Conservation (phyloP, 2,797 vertebrate species). For the Thripadectes ignobilis region DNA sequence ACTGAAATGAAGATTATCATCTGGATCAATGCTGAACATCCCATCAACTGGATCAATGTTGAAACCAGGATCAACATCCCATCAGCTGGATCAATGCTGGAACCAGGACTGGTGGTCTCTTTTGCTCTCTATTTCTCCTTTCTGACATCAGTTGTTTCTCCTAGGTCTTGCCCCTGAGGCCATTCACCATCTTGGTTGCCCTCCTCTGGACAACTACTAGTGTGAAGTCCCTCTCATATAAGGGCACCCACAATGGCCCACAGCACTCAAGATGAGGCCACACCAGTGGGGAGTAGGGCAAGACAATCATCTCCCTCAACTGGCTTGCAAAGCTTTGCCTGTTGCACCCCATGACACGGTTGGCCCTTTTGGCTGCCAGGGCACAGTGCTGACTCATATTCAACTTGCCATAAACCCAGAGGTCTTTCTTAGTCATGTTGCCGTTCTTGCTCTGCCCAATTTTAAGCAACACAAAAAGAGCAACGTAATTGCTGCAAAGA, state of each 20-base stretch:
- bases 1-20: not conserved
- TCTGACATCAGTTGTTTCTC: not conserved
- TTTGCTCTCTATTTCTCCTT: not conserved
- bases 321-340: rapidly evolving
- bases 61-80: not conserved
- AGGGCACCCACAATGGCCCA: not conserved
- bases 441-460: not conserved
- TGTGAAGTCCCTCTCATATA: not conserved
- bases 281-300: rapidly evolving
- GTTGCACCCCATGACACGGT: rapidly evolving
- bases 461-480: conserved; percentile 3
- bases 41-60: not conserved
- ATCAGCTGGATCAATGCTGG: not conserved
- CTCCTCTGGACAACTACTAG: not conserved
- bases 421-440: not conserved
- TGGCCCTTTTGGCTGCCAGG: not conserved
- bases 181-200: not conserved
- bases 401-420: not conserved
- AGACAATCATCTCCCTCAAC: not conserved
- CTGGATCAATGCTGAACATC: not conserved
- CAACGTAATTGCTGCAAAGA: conserved; percentile 3
- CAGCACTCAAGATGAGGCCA: rapidly evolving
- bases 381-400: not conserved
- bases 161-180: not conserved
- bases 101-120: not conserved